phyloP scores from a whole-genome alignment of 2,888 invertebrate species.

The Acronicta leporina region DNA sequence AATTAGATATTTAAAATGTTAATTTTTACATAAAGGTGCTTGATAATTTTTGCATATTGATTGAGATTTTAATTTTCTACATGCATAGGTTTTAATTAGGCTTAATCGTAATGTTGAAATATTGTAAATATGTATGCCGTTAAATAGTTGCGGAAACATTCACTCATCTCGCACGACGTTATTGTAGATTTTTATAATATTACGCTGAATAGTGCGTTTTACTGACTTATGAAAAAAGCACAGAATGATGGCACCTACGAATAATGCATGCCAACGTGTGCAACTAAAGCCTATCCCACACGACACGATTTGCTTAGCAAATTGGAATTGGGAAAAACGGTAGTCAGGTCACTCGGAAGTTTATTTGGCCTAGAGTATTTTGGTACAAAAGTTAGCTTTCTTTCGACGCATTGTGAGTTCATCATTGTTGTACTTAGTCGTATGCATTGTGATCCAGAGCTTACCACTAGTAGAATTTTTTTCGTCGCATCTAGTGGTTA shows the following conservation, averaged over 20 bases:
- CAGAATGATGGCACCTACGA: not conserved
- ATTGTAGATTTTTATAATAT: conserved; percentile 49
- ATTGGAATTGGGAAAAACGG: too few species aligned
- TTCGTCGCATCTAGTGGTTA: not conserved
- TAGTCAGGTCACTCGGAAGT: not conserved
- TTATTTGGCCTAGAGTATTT: conserved; percentile 16
- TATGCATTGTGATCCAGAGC: conserved; percentile 39
- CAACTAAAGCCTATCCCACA: not conserved
- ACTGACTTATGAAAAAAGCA: conserved; percentile 12
- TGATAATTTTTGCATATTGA: conserved; percentile 64
- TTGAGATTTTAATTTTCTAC: conserved; percentile 70
- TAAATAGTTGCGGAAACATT: conserved; percentile 50
- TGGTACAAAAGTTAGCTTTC: conserved; percentile 43
- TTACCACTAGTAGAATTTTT: conserved; percentile 13
- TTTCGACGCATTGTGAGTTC: conserved; percentile 26
- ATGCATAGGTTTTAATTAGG: conserved; percentile 51
- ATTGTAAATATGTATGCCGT: conserved; percentile 60
- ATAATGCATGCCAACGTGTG: not conserved
- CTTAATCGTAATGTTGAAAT: conserved; percentile 48
- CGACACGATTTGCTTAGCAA: too few species aligned
- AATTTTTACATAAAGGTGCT: conserved; percentile 69
- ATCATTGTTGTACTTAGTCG: conserved; percentile 40
- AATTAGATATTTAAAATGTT: conserved; percentile 47
- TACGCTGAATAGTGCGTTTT: conserved; percentile 44
- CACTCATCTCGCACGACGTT: conserved; percentile 46